A percentile compares a stretch with the other conserved stretches of the same genome.
phyloP scores from a whole-genome alignment of 2,888 invertebrate species.

The Synergus gifuensis region DNA sequence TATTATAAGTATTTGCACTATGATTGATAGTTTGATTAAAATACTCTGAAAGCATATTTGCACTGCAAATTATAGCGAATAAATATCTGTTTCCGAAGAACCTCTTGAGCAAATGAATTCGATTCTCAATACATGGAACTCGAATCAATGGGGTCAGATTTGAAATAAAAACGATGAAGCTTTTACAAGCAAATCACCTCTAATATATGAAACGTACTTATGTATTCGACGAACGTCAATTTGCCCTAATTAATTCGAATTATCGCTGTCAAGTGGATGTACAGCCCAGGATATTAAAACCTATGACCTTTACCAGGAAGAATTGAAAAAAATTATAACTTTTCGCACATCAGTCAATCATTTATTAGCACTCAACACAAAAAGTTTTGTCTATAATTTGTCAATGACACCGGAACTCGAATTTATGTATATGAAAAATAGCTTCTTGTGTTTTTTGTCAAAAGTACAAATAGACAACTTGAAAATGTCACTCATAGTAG shows the following conservation, averaged over 20 bases:
- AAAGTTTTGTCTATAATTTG: background rate
- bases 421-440: no score
- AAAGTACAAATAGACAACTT: no score
- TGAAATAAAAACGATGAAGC: background rate
- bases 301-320: conserved; percentile 65
- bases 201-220: conserved; percentile 50
- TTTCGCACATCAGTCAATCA: conserved; percentile 4
- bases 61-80: background rate
- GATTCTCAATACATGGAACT: background rate
- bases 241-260: conserved; percentile 76
- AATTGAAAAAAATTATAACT: conserved; percentile 11
- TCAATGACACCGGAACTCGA: background rate
- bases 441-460: no score
- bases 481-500: no score
- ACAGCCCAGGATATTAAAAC: conserved; percentile 76
- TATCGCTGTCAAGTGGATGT: conserved; percentile 73
- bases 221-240: conserved; percentile 69
- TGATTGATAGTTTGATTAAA: no score
- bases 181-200: conserved; percentile 21
- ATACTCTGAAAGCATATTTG: background rate
- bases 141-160: background rate
- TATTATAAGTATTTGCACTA: no score
- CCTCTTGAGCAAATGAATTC: background rate
- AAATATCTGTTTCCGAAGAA: background rate
- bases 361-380: background rate